Conservation (phyloP, 1,140 invertebrate species). For the Drosophila burlai region DNA sequence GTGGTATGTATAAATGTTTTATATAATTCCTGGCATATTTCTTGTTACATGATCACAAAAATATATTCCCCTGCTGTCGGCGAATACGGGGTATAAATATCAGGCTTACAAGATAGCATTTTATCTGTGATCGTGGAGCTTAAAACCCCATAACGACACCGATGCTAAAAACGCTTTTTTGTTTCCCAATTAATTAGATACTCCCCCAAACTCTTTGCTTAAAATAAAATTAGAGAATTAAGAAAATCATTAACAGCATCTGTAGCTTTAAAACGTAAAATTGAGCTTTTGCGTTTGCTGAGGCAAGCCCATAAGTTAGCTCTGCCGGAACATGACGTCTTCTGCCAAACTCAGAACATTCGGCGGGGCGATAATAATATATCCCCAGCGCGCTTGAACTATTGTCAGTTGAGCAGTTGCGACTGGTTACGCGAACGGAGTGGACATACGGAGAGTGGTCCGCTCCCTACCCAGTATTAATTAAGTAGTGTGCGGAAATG, state of each 20-base stretch:
- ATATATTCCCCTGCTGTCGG: neutral
- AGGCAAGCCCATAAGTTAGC: neutral
- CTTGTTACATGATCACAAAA: neutral
- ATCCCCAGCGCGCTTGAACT: conserved; percentile 1
- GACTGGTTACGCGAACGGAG: conserved; percentile 8
- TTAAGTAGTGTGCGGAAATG: conserved; percentile 9
- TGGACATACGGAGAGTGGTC: conserved; percentile 4
- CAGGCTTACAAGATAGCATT: neutral
- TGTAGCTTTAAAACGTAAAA: neutral
- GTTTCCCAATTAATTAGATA: neutral
- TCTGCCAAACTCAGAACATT: neutral
- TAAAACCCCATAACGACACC: conserved; percentile 4
- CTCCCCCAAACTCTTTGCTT: neutral
- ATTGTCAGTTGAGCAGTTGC: neutral
- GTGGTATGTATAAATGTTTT: too few relatives aligned
- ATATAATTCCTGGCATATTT: too few relatives aligned
- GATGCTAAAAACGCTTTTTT: neutral
- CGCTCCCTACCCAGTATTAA: neutral
- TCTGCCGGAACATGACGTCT: conserved; percentile 4
- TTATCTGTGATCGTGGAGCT: conserved; percentile 5
- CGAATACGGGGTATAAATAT: neutral
- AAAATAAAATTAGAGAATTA: neutral
- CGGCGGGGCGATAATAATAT: neutral
- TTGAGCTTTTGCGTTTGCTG: neutral
- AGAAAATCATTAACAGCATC: neutral